phyloP scores from a whole-genome alignment of 2,797 vertebrate species.

The Galaxias olidus region DNA sequence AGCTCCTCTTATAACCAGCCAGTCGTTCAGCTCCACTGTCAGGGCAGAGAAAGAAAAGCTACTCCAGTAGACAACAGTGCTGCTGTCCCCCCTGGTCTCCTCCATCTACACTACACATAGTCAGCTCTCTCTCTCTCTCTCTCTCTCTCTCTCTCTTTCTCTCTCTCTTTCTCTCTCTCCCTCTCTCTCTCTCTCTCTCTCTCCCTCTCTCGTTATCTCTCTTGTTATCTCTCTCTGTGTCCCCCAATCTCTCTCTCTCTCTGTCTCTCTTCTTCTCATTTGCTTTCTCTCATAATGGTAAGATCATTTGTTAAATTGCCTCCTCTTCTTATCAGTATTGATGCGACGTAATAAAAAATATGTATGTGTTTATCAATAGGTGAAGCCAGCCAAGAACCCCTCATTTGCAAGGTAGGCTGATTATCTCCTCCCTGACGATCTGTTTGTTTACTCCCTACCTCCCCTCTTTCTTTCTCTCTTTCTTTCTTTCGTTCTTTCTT shows the following conservation, averaged over 20 bases:
- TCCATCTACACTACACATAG: too few species aligned
- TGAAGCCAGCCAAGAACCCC: constrained; percentile 31
- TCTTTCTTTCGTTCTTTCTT: neutral
- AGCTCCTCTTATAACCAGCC: too few species aligned
- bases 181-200: neutral
- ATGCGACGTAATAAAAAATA: constrained; percentile 29
- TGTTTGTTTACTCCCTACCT: neutral
- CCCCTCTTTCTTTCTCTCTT: neutral
- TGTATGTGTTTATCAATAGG: constrained; percentile 53
- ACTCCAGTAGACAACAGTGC: neutral
- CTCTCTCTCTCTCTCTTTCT: neutral
- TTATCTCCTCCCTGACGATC: neutral
- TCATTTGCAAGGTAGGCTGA: constrained; percentile 59
- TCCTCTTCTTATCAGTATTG: constrained; percentile 18
- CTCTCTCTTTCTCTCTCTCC: neutral
- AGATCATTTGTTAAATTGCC: constrained; percentile 10
- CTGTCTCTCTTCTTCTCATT: constrained; percentile 20
- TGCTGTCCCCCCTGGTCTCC: too few species aligned
- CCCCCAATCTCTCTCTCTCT: too few species aligned
- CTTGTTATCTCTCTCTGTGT: neutral
- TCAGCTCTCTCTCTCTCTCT: neutral
- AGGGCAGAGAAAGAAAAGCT: too few species aligned
- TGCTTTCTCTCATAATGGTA: constrained; percentile 32
- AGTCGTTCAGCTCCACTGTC: too few species aligned
- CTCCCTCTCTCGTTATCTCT: neutral